Evolutionary conservation across 2,888 invertebrate genomes (phyloP).

Genomic region (Synergus umbraculus): DNA sequence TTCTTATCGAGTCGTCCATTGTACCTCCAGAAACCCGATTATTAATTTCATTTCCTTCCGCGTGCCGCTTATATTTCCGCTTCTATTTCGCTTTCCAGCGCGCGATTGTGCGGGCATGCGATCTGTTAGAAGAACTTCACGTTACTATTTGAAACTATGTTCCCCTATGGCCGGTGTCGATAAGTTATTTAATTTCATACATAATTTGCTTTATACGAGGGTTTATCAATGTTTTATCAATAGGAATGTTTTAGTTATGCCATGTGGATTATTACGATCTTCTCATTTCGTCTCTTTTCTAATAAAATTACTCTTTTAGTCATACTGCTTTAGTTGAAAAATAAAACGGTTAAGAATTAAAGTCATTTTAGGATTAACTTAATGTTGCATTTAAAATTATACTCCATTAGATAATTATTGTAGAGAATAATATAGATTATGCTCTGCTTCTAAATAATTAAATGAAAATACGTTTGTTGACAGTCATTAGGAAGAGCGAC

Average conservation of each 20-base stretch:
- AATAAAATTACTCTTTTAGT: not conserved
- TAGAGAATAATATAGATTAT: too few species aligned
- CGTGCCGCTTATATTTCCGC: slow-evolving; percentile 42
- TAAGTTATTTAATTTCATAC: not conserved
- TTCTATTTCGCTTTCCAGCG: slow-evolving; percentile 50
- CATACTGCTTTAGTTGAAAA: slow-evolving; percentile 7
- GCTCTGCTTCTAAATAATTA: not conserved
- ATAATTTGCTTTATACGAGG: not conserved
- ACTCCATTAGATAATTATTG: too few species aligned
- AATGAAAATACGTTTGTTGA: not conserved
- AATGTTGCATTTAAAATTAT: not conserved
- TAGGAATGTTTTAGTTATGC: too few species aligned
- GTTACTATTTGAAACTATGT: not conserved
- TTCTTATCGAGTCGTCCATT: slow-evolving; percentile 44
- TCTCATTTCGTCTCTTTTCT: not conserved
- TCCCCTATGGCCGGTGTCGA: not conserved
- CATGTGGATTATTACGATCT: not conserved
- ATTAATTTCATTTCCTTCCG: slow-evolving; percentile 53
- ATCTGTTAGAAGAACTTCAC: not conserved
- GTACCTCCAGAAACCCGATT: slow-evolving; percentile 42
- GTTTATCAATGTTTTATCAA: too few species aligned
- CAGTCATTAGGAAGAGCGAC: not conserved
- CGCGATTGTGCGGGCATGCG: slow-evolving; percentile 44
- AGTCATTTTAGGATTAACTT: not conserved
- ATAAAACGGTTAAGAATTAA: not conserved